phyloP scores from a whole-genome alignment of 2,797 vertebrate species.

The Limosa lapponica region DNA sequence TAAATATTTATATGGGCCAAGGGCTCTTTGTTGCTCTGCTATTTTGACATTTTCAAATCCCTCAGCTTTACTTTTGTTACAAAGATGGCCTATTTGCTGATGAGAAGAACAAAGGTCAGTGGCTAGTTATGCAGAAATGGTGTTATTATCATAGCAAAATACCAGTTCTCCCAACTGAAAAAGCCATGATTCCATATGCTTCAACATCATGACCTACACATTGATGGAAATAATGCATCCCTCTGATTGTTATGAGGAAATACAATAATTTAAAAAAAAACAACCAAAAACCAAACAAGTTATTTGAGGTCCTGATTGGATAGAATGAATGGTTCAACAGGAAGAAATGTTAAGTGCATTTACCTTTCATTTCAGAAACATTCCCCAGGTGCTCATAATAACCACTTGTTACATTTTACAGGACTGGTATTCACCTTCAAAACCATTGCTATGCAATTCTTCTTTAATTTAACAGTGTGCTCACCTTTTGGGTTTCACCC shows the following conservation, averaged over 20 bases:
- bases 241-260: background rate
- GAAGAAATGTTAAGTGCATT: background rate
- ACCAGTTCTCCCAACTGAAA: background rate
- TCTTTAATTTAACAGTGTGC: background rate
- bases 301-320: background rate
- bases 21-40: conserved; percentile 39
- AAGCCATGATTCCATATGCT: background rate
- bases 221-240: background rate
- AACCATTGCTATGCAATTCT: background rate
- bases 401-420: background rate
- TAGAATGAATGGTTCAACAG: background rate
- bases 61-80: conserved; percentile 48
- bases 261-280: background rate
- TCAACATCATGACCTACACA: background rate
- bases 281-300: background rate
- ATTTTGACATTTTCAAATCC: conserved; percentile 66
- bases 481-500: background rate
- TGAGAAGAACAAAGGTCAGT: conserved; percentile 42
- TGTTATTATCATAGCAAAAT: conserved; percentile 45
- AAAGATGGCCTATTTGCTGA: conserved; percentile 41
- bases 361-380: background rate
- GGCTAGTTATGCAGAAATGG: conserved; percentile 45
- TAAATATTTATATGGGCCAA: conserved; percentile 74
- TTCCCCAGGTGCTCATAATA: background rate
- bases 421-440: background rate